These are phyloP conservation scores for Xestia sexstrigata DNA, from an alignment of 2,888 invertebrate genomes.

Conservation along the genomic window DNA sequence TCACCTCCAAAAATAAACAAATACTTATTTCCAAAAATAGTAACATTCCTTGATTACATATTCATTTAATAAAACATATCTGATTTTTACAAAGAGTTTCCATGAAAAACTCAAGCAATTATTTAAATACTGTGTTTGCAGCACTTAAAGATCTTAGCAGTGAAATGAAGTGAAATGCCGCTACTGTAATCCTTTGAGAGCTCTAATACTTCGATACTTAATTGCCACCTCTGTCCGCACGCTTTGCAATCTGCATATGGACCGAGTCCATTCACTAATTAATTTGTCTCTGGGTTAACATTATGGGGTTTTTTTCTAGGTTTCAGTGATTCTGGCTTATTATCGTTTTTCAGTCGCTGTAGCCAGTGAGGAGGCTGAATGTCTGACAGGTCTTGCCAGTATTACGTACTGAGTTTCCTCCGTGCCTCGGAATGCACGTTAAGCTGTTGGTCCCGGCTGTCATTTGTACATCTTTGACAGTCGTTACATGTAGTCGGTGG, in stretches of 20 bases:
- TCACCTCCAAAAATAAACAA: neutral
- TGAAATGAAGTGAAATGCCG: conserved; percentile 9
- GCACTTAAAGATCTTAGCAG: conserved; percentile 6
- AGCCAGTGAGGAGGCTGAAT: neutral
- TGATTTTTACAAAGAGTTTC: neutral
- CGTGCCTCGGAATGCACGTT: no score
- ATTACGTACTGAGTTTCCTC: no score
- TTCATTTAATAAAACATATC: neutral
- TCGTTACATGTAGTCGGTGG: no score
- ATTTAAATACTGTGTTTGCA: conserved; percentile 5
- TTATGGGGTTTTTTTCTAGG: neutral
- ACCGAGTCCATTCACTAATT: neutral
- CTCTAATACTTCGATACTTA: conserved; percentile 8
- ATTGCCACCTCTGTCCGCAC: neutral
- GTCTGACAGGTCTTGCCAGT: neutral
- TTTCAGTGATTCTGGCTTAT: neutral
- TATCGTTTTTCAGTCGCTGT: neutral
- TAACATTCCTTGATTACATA: neutral
- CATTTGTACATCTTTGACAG: no score
- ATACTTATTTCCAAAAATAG: neutral
- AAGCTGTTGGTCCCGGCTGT: no score
- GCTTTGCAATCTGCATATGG: conserved; percentile 3
- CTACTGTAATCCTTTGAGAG: conserved; percentile 20
- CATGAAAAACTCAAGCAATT: neutral
- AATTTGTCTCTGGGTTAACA: neutral